Evolutionary conservation across 2,113 vertebrate species (phyloP), one percentile per base, ranked within the genome.

Genomic region (Bos taurus): DNA sequence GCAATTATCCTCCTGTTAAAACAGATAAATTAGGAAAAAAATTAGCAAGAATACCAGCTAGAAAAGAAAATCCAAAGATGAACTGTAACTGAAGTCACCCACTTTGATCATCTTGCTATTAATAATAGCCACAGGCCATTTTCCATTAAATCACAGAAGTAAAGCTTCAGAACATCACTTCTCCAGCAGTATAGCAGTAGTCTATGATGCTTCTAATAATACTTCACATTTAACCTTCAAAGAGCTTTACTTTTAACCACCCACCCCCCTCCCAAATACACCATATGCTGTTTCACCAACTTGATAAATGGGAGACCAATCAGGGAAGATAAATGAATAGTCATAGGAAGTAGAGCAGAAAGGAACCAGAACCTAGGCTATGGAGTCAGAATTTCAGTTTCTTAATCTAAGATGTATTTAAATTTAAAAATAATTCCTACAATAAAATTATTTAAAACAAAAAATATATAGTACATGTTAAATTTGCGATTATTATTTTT

Each of bases 1-100:
- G 67, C 67, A 74, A 74, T 74, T 74, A 74, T 74, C 21, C 21
- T 25, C 67, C 36, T 25, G 21, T 74, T 74, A 40, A 74, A 74
- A 71, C 67, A 74, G 67, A 74, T 74, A 40, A 74, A 40, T 74
- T 71, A 40, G 19, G 43, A 11, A 40, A 40, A 91, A 94, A 67
- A 7, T 97, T 50, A 97, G 30, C 80, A 89, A 91, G 78, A 98
- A 60, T 1, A 3, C 14, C 96, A 60, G 71, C 94, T 92, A 92
- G 96, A 94, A 90, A 97, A 98, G 91, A 81, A 97, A 82, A 90
- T 91, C 30, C 56, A 33, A 0, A 30, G 36, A 50, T 83, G 71
- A 88, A 2, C 71, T 80, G 89, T 80, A 92, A 96, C 85, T 88
- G 78, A 90, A 95, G 64, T 96, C 60, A 67, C 17, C 48, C 6